Conservation (phyloP, 2,113 vertebrate species). For the Eclectus roratus region DNA sequence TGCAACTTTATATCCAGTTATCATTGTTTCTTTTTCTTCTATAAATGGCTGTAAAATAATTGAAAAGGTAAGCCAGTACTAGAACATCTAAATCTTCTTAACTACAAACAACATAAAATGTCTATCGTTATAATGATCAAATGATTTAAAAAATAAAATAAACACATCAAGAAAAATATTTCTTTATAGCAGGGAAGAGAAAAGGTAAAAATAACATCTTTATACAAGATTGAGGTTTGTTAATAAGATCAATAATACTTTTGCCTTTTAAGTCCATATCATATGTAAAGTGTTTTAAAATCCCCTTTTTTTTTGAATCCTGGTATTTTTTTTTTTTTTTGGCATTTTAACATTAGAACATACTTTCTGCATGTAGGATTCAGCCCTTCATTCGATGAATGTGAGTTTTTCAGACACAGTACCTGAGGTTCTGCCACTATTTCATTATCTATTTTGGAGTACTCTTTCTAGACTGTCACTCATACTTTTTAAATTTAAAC, state of each 20-base stretch:
- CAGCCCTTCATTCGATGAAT: neutral
- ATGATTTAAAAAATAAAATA: neutral
- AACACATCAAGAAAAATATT: neutral
- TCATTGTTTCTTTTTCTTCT: neutral
- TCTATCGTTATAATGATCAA: neutral
- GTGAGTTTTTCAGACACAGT: neutral
- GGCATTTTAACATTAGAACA: neutral
- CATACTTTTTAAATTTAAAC: neutral
- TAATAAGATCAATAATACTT: neutral
- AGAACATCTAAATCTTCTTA: neutral
- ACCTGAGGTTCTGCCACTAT: neutral
- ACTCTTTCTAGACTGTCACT: neutral
- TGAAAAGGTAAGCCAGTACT: neutral
- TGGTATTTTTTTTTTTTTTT: neutral
- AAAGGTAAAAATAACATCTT: conserved; percentile 20
- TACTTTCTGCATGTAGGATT: neutral
- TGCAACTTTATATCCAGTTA: neutral
- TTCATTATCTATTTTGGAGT: neutral
- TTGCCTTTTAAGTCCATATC: neutral
- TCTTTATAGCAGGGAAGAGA: neutral
- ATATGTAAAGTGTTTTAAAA: neutral
- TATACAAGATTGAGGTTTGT: neutral
- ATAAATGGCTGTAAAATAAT: neutral
- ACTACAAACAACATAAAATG: neutral
- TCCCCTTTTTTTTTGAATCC: neutral